phyloP scores from a whole-genome alignment of 2,888 invertebrate species.

The Thymelicus sylvestris region DNA sequence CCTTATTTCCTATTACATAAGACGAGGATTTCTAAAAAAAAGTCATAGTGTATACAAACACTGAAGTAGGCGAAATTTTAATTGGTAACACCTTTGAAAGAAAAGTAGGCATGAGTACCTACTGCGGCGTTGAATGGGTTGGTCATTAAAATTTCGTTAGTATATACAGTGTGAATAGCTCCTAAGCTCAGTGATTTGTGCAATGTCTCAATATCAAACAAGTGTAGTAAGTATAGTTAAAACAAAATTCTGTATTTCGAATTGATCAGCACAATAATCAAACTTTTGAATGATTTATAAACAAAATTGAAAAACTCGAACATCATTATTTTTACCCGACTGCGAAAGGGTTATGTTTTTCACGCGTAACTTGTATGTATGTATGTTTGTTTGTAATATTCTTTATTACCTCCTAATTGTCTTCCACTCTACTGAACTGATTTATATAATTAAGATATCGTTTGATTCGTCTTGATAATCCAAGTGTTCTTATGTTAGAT shows the following conservation, averaged over 20 bases:
- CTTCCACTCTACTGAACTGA: no score
- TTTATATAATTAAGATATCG: no score
- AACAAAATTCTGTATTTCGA: no score
- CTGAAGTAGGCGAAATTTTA: slow-evolving; percentile 29
- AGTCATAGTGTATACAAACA: slow-evolving; percentile 5
- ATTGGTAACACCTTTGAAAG: slow-evolving; percentile 34
- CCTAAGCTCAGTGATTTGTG: background rate
- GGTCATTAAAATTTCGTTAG: slow-evolving; percentile 27
- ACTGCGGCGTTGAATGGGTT: slow-evolving; percentile 8
- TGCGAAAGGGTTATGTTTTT: no score
- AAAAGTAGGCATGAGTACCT: slow-evolving; percentile 5
- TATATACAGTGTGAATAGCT: background rate
- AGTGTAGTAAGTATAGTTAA: no score
- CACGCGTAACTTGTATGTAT: no score
- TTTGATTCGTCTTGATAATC: no score
- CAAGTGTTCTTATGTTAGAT: no score
- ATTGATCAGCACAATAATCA: no score
- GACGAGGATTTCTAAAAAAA: background rate
- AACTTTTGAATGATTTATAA: background rate
- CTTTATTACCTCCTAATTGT: no score
- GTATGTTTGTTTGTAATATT: no score
- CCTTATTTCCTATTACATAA: slow-evolving; percentile 12
- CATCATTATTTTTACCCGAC: no score
- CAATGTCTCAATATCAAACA: background rate
- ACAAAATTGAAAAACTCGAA: background rate